Evolutionary conservation across 1,140 invertebrate species (phyloP), one percentile per base, ranked within the genome.

Genomic region (Rhopalosiphum padi): DNA sequence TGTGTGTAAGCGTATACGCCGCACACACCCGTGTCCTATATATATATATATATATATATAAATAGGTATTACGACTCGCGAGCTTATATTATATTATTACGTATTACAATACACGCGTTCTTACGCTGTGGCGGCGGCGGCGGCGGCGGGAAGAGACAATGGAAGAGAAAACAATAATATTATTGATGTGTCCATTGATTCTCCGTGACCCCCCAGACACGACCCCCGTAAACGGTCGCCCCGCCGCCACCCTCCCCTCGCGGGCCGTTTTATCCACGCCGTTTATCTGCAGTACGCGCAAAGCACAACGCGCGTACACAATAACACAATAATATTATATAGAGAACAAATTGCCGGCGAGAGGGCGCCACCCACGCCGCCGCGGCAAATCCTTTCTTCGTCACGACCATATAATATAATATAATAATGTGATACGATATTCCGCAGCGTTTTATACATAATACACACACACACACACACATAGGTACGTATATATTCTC

Each of bases 111-210:
- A 41, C 25, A 86, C 30, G 85, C 37, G 41, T 46, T 46, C 25
- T 46, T 30, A 1, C 85, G 43, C 11, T 23, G 9, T 15, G 41
- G 41, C 11, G 83, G 9, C 11, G 37, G 9, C 11, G 41, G 41
- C 11, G 83, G 9, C 25, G 11, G 11, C 11, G 11, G 11, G 8
- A 43, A 85, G 37, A 46, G 37, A 86, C 85, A 86, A 86, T 86
- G 37, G 85, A 46, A 86, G 43, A 43, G 41, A 86, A 46, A 86
- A 43, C 85, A 48, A 86, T 43, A 86, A 86, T 43, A 86, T 89
- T 89, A 89, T 53, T 89, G 87, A 89, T 53, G 87, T 89, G 87
- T 89, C 87, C 87, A 89, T 89, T 89, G 87, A 89, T 89, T 87
- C 46, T 87, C 46, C 87, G 48, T 88, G 86, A 88, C 86, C 86